phyloP scores from a whole-genome alignment of 2,797 vertebrate genomes.

The Toxotes lorentzi region DNA sequence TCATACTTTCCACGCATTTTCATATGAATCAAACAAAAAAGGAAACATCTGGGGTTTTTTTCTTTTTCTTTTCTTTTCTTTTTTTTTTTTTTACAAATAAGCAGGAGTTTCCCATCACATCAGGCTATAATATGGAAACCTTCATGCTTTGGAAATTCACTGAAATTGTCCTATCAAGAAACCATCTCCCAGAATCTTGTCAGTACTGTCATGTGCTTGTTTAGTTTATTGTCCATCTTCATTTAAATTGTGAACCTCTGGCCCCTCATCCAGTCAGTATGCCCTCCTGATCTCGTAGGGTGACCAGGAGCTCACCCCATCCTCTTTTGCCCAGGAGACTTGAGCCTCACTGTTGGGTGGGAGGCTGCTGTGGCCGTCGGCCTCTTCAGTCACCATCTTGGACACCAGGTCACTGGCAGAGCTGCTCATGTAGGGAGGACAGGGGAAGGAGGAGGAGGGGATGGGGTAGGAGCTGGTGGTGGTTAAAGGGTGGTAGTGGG shows the following conservation, averaged over 20 bases:
- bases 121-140: neutral
- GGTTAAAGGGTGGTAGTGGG: conserved; percentile 83
- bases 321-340: conserved; percentile 90
- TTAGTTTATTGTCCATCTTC: neutral
- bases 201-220: conserved; percentile 5
- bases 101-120: neutral
- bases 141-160: neutral
- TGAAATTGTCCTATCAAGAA: conserved; percentile 20
- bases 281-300: conserved; percentile 89
- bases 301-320: conserved; percentile 87
- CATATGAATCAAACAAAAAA: conserved; percentile 16
- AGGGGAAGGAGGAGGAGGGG: conserved; percentile 80
- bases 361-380: conserved; percentile 73
- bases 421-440: conserved; percentile 85
- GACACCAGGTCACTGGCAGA: conserved; percentile 83
- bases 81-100: neutral
- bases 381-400: conserved; percentile 85
- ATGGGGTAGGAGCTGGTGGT: conserved; percentile 77
- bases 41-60: neutral
- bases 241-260: neutral
- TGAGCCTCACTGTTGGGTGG: conserved; percentile 69
- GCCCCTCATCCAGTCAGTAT: conserved; percentile 76
- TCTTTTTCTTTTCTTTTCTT: neutral
- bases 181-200: conserved; percentile 1
- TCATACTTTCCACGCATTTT: neutral